A percentile compares a stretch with the other conserved stretches of the same genome.
Evolutionary conservation across 1,140 invertebrate species (phyloP).

Genomic region (Calliopsis andreniformis): DNA sequence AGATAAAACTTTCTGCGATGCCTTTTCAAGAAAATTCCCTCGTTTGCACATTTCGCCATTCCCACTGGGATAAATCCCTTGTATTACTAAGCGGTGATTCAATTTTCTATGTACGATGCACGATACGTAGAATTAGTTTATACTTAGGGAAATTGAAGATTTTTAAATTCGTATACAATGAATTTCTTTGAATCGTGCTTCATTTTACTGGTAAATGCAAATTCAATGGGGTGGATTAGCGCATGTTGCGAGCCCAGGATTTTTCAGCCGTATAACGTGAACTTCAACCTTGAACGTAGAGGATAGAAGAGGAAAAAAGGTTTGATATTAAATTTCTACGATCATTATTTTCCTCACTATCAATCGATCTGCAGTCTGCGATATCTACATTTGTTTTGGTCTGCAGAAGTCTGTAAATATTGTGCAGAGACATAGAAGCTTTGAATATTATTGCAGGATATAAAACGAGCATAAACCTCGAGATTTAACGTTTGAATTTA

Average conservation of each 20-base stretch:
- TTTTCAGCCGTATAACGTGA: neutral
- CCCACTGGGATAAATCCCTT: neutral
- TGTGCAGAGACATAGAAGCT: too few species aligned
- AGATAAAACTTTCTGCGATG: neutral
- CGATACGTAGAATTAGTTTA: too few species aligned
- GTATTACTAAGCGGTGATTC: neutral
- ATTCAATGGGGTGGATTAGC: neutral
- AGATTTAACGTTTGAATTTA: too few species aligned
- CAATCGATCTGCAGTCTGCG: neutral
- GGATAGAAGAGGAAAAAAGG: neutral
- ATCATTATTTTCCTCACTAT: neutral
- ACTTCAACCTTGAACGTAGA: neutral
- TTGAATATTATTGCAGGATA: too few species aligned
- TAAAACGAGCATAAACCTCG: too few species aligned
- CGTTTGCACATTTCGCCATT: neutral
- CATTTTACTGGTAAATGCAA: neutral
- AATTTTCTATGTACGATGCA: neutral
- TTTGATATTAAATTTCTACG: constrained; percentile 8
- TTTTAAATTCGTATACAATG: too few species aligned
- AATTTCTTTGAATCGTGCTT: neutral
- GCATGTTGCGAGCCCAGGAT: neutral
- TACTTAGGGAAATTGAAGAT: too few species aligned
- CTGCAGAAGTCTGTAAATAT: too few species aligned
- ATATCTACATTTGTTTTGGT: neutral
- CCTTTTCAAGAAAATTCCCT: too few species aligned